Base-by-base conservation (phyloP, 2,888 invertebrate genomes). In the Helleia helle region DNA sequence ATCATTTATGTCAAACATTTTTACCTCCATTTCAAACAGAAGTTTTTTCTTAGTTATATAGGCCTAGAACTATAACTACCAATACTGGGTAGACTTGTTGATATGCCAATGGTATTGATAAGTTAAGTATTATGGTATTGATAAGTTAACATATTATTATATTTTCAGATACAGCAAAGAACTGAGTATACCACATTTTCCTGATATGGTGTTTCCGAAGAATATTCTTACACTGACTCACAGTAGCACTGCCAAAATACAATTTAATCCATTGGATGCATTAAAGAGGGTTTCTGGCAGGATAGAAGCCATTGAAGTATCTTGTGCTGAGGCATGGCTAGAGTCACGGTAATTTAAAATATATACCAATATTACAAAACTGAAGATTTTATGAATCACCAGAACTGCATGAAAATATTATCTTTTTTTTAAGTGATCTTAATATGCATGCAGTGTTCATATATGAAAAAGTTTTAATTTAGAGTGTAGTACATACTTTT, bases 181-280 rank as follows among this genome's bases (percentile, higher is more conserved):
- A 26, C 72, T 96, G 43, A 86, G 89, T 42, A 86, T 98, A 53
- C 96, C 96, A n/a, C 95, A 97, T 66, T 87, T 97, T 57, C 99
- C 99, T 3, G 99, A 99, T 65, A 99, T 99, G 99, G 94, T 99
- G 13, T 99, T 99, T 83, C 95, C 97, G 12, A 93, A 94, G 56
- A 99, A 99, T 65, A 74, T 89, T 46, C 77, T 99, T 25, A 81
- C 81, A 17, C 63, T 99, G 27, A 72, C 79, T 31, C 94, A 96
- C 67, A 79, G 75, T 40, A 84, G 83, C 64, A 93, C 94, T 42
- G 88, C 90, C 27, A 65, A 65, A 6, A 86, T 99, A 49, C 89
- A 91, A 58, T 99, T 99, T 63, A 93, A 91, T 66, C 93, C 97
- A 0, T 83, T 99, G 44, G 97, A 97, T 81, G 97, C 99, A 1